Evolutionary conservation across 2,888 invertebrate species (phyloP), one percentile per base, ranked within the genome.

Genomic region (Auanema freiburgensis): DNA sequence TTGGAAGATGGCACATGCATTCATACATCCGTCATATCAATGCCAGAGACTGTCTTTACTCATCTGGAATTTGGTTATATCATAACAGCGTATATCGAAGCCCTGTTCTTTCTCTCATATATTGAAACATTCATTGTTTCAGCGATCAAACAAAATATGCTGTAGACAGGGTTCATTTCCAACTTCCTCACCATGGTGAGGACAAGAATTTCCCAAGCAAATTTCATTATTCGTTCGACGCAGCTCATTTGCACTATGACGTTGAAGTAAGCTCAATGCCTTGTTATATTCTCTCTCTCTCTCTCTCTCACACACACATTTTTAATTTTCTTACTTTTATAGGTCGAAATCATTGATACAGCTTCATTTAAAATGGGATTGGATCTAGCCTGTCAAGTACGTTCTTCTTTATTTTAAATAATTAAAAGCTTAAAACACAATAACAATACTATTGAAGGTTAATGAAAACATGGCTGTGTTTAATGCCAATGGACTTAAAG

Each of bases 11-110:
- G 90, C 16, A 87, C 88, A 51, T 88, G 87, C 76, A 87, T 90
- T 68, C 88, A 89, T 63, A 87, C 91, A 0, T 91, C 91, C 1
- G 88, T 90, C 57, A 88, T 92, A 62, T 90, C 90, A 69, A 91
- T 92, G 83, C 91, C 91, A 0, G 87, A 87, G 58, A 89, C 89
- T 0, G 79, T 81, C 4, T 79, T 81, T 65, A 73, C 74, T 33
- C 80, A 79, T 21, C 83, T 90, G 65, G 89, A 90, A 83, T 87
- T 89, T 43, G 90, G 90, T 14, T 80, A 80, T 59, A 66, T 80
- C 49, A 69, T 80, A 14, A 75, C 71, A 2, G 76, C 79, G 79
- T 79, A 23, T 67, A 70, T 33, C 21, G 12, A 46, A 41, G 42
- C 23, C 40, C 24, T n/a, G n/a, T n/a, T 8, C 33, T 33, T 33